Percentiles rank a stretch among this genome's conserved stretches.
Evolutionary conservation across 2,113 vertebrate genomes (phyloP).

Genomic region (Beaufortia kweichowensis): DNA sequence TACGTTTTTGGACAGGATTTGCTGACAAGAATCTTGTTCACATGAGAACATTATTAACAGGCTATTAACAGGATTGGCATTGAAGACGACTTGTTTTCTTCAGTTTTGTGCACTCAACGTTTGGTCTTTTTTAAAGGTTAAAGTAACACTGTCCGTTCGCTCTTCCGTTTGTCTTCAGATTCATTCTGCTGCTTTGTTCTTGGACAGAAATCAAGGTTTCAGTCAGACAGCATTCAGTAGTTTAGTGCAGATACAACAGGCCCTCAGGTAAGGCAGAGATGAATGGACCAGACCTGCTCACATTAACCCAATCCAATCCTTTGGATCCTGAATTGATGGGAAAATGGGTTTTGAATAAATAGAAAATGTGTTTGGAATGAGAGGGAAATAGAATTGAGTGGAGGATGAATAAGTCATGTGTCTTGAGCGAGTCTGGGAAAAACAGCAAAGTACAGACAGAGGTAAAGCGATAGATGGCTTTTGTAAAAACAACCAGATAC

Average conservation of each 20-base stretch:
- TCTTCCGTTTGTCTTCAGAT: slow-evolving; percentile 24
- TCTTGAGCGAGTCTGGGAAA: slow-evolving; percentile 1
- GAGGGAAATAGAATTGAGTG: slow-evolving; percentile 9
- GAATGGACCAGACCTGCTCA: slow-evolving; percentile 51
- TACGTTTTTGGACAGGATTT: too few relatives aligned
- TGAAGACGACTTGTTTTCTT: background rate
- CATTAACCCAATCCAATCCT: slow-evolving; percentile 53
- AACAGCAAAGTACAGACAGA: background rate
- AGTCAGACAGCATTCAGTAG: slow-evolving; percentile 39
- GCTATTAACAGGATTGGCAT: too few relatives aligned
- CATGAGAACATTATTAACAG: too few relatives aligned
- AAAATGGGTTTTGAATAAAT: slow-evolving; percentile 51
- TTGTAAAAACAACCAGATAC: background rate
- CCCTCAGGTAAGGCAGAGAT: slow-evolving; percentile 54
- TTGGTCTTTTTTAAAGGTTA: slow-evolving; percentile 23
- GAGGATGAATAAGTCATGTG: slow-evolving; percentile 47
- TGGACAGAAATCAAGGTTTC: slow-evolving; percentile 39
- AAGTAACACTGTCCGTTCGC: slow-evolving; percentile 12
- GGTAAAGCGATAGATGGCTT: background rate
- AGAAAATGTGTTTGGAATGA: slow-evolving; percentile 51
- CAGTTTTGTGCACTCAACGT: background rate
- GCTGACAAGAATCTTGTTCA: too few relatives aligned
- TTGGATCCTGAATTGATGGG: slow-evolving; percentile 26
- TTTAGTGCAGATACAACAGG: slow-evolving; percentile 54
- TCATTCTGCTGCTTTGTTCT: slow-evolving; percentile 46